Conservation (phyloP, 2,797 vertebrate species). For the Ataeniobius toweri region DNA sequence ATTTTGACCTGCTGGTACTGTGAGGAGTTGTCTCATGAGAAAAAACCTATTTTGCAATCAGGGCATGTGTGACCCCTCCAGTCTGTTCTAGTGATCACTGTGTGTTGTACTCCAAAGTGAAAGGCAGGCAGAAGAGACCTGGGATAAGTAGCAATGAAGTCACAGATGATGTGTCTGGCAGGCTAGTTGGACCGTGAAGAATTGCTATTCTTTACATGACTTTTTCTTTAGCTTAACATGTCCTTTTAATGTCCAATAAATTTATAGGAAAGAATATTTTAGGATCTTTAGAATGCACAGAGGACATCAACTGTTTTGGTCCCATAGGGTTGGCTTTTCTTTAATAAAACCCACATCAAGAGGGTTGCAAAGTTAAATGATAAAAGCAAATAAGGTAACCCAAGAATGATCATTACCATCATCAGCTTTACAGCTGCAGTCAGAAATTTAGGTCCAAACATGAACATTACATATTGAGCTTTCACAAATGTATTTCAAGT, state of each 20-base stretch:
- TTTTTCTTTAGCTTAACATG: constrained; percentile 10
- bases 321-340: neutral
- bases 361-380: no score
- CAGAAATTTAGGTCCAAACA: no score
- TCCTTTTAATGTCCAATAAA: constrained; percentile 3
- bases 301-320: neutral
- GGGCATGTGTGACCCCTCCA: constrained; percentile 50
- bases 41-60: constrained; percentile 47
- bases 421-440: neutral
- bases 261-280: neutral
- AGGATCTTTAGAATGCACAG: neutral
- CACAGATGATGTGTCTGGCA: constrained; percentile 25
- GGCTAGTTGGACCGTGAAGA: constrained; percentile 24
- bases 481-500: no score
- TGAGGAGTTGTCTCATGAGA: constrained; percentile 35
- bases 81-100: constrained; percentile 53
- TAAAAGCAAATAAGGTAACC: no score
- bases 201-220: constrained; percentile 11
- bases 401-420: neutral
- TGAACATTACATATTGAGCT: no score
- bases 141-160: constrained; percentile 58
- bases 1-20: constrained; percentile 50
- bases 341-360: no score
- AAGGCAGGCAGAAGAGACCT: constrained; percentile 44
- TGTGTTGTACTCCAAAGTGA: constrained; percentile 38